Evolutionary conservation across 2,888 invertebrate species (phyloP).

Genomic region (Microplitis manilae): DNA sequence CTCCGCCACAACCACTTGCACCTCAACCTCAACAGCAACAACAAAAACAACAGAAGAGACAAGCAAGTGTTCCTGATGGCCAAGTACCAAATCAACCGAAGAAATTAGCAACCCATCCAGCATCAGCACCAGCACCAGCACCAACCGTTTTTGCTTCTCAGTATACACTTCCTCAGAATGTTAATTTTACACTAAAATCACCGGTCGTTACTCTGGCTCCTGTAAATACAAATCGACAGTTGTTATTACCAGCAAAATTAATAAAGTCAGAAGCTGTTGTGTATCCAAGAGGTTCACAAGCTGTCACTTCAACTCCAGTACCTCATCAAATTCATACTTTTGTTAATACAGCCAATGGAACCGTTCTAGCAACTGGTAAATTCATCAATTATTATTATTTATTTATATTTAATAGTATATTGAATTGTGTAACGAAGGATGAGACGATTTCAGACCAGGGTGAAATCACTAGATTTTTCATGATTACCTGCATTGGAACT

Average conservation of each 20-base stretch:
- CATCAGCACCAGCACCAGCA: constrained; percentile 51
- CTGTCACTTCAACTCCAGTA: constrained; percentile 63
- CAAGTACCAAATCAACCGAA: constrained; percentile 30
- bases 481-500: no score
- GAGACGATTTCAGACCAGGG: no score
- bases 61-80: constrained; percentile 1
- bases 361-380: constrained; percentile 78
- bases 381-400: background rate
- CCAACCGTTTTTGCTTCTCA: constrained; percentile 61
- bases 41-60: constrained; percentile 13
- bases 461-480: no score
- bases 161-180: constrained; percentile 64
- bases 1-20: background rate
- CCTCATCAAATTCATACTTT: constrained; percentile 76
- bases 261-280: constrained; percentile 68
- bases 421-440: no score
- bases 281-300: constrained; percentile 62
- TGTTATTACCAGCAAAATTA: constrained; percentile 67
- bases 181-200: constrained; percentile 68
- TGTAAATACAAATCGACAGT: constrained; percentile 62
- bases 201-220: constrained; percentile 68
- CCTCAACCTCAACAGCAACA: background rate
- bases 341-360: constrained; percentile 78
- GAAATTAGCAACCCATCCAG: background rate
- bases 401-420: background rate